These are phyloP conservation scores for Corythoichthys haematopterus DNA, from an alignment of 2,113 vertebrate genomes.

Conservation along the genomic window DNA sequence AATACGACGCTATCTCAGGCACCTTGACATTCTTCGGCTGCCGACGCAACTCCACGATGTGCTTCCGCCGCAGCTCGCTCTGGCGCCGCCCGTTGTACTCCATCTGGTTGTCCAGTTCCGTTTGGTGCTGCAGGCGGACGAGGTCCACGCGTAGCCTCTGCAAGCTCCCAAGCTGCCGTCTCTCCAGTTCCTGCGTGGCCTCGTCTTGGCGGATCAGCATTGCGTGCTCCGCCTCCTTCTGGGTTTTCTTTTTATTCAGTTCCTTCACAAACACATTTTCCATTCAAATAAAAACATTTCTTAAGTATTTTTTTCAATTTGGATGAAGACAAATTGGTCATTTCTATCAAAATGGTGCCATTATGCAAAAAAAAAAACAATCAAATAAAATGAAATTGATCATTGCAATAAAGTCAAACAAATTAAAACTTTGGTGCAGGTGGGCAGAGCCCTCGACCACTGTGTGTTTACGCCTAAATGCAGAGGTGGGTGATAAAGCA, in stretches of 20 bases:
- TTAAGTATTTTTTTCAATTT: too few relatives aligned
- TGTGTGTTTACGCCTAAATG: too few relatives aligned
- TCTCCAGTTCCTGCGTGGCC: slow-evolving; percentile 94
- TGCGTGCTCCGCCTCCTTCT: slow-evolving; percentile 98
- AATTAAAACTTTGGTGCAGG: too few relatives aligned
- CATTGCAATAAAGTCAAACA: background rate
- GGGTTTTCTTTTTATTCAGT: slow-evolving; percentile 93
- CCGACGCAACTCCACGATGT: slow-evolving; percentile 97
- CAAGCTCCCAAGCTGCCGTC: slow-evolving; percentile 89
- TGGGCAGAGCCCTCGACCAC: too few relatives aligned
- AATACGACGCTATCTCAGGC: slow-evolving; percentile 1
- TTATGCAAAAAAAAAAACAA: too few relatives aligned
- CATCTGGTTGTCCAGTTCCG: slow-evolving; percentile 97
- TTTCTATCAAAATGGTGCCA: too few relatives aligned
- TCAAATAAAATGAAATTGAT: too few relatives aligned
- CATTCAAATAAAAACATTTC: too few relatives aligned
- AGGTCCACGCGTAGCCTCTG: slow-evolving; percentile 98
- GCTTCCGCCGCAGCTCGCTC: slow-evolving; percentile 94
- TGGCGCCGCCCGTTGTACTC: slow-evolving; percentile 98
- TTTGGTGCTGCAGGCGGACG: slow-evolving; percentile 98
- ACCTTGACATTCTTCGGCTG: slow-evolving; percentile 99
- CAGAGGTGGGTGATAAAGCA: too few relatives aligned
- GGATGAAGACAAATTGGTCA: too few relatives aligned
- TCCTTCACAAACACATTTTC: slow-evolving; percentile 70
- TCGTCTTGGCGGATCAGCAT: slow-evolving; percentile 98